Conservation (phyloP, 2,113 vertebrate genomes). For the Phasianus colchicus region DNA sequence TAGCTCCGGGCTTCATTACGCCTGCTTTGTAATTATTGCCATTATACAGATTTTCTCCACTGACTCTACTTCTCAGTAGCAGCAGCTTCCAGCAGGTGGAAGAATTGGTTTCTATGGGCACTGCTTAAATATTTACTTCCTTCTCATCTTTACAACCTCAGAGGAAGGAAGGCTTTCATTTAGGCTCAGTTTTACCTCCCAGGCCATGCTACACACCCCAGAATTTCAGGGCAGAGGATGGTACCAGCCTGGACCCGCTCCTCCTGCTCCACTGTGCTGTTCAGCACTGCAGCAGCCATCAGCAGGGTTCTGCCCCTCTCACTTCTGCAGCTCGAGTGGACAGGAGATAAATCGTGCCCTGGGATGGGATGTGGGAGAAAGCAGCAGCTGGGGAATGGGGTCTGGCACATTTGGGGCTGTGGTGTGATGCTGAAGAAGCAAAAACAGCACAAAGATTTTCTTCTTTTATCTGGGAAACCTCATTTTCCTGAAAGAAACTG, state of each 20-base stretch:
- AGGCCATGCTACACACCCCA: neutral
- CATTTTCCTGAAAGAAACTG: neutral
- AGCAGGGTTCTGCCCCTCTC: neutral
- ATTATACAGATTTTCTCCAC: neutral
- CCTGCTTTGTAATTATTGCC: neutral
- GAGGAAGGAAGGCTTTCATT: neutral
- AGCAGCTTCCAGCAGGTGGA: neutral
- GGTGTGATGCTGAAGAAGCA: neutral
- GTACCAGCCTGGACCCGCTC: neutral
- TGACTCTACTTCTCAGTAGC: neutral
- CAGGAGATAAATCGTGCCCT: neutral
- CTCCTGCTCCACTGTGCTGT: neutral
- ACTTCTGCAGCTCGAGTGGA: too few relatives aligned
- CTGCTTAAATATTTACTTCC: neutral
- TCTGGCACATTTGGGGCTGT: neutral
- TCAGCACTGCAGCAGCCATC: neutral
- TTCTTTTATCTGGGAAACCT: neutral
- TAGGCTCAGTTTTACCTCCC: neutral
- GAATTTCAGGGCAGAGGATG: neutral
- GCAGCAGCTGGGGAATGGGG: neutral
- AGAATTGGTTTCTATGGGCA: neutral
- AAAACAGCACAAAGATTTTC: neutral
- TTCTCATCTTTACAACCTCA: neutral
- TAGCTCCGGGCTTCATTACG: accelerated
- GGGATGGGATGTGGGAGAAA: neutral